Conservation (phyloP, 2,888 invertebrate genomes). For the Drosophila affinis region DNA sequence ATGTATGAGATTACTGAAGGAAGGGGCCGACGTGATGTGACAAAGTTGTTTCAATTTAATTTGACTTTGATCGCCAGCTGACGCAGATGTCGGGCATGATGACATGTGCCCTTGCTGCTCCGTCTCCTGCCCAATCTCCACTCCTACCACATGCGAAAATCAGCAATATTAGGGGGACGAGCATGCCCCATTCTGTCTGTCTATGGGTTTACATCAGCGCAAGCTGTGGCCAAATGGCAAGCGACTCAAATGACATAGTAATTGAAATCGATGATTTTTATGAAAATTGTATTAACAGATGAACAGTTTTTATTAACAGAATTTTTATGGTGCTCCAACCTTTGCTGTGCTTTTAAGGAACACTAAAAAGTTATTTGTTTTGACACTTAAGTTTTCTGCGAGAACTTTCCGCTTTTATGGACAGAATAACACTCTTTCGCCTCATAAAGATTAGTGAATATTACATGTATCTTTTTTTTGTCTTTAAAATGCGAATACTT, state of each 20-base stretch:
- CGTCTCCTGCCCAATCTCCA: not conserved
- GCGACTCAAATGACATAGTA: slow-evolving; percentile 44
- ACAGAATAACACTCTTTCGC: slow-evolving; percentile 26
- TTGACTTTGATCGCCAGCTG: slow-evolving; percentile 78
- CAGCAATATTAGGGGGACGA: slow-evolving; percentile 50
- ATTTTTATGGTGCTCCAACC: not conserved
- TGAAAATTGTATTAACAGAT: slow-evolving; percentile 61
- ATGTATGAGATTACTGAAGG: not conserved
- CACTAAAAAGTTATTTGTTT: slow-evolving; percentile 32
- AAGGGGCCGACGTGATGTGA: slow-evolving; percentile 19
- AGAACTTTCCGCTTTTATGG: slow-evolving; percentile 49
- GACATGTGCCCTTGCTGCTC: slow-evolving; percentile 48
- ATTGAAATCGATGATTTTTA: slow-evolving; percentile 65
- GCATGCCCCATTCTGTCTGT: slow-evolving; percentile 64
- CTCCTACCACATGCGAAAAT: slow-evolving; percentile 45
- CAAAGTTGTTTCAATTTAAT: slow-evolving; percentile 76
- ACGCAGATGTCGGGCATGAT: slow-evolving; percentile 64
- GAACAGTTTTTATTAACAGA: slow-evolving; percentile 39
- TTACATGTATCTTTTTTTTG: slow-evolving; percentile 20
- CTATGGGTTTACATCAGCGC: slow-evolving; percentile 66
- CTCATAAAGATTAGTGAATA: slow-evolving; percentile 47
- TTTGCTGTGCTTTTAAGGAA: not conserved
- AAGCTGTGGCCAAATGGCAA: slow-evolving; percentile 61
- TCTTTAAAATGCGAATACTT: slow-evolving; percentile 60
- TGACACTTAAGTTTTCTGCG: slow-evolving; percentile 54